These are phyloP conservation scores for Tetrapedia diversipes DNA, from an alignment of 2,888 invertebrate genomes.

Conservation along the genomic window DNA sequence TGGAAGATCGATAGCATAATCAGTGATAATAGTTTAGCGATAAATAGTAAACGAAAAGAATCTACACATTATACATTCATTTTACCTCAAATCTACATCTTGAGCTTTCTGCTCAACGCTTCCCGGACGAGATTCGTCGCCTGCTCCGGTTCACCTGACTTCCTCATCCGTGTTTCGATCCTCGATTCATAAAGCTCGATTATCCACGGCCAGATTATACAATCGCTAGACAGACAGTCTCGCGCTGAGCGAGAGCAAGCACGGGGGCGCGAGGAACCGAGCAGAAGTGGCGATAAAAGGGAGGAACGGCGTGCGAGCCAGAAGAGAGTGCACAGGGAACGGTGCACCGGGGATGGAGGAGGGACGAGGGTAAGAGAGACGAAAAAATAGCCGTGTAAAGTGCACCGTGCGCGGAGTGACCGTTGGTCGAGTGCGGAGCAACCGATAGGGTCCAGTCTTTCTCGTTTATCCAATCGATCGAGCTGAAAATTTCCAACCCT, in stretches of 20 bases:
- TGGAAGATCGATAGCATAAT: no score
- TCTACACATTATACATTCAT: no score
- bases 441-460: constrained; percentile 68
- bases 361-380: constrained; percentile 13
- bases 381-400: constrained; percentile 69
- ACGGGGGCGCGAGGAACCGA: background rate
- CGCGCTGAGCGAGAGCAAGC: no score
- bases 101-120: no score
- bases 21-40: no score
- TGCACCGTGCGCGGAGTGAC: constrained; percentile 61
- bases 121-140: constrained; percentile 19
- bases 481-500: constrained; percentile 78
- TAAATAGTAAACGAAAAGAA: no score
- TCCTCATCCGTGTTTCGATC: background rate
- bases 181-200: constrained; percentile 45
- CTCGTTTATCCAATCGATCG: constrained; percentile 78
- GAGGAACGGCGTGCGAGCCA: background rate
- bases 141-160: background rate
- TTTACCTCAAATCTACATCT: no score
- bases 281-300: constrained; percentile 23
- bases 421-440: constrained; percentile 64
- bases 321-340: background rate
- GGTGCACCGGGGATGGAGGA: background rate
- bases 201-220: constrained; percentile 5
- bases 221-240: background rate